A percentile compares a stretch with the other conserved stretches of the same genome.
Conservation (phyloP, 2,113 vertebrate genomes). For the Jaculus jaculus region DNA sequence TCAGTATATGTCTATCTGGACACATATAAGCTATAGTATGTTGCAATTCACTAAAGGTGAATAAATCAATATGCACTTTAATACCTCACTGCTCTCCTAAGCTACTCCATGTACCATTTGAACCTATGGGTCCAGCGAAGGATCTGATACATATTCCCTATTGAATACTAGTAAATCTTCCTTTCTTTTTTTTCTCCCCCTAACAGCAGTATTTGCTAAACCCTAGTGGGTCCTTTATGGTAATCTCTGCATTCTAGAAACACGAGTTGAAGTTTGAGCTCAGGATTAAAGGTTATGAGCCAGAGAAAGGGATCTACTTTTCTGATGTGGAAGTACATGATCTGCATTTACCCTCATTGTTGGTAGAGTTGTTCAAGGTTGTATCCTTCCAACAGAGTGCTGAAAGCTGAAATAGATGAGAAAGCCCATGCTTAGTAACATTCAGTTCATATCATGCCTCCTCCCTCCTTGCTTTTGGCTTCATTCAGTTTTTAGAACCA, state of each 20-base stretch:
- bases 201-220: not conserved
- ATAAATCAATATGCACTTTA: not conserved
- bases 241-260: slow-evolving; percentile 2
- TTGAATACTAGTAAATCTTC: slow-evolving; percentile 21
- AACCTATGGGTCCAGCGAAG: not conserved
- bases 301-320: slow-evolving; percentile 40
- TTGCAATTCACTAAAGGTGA: too few species aligned
- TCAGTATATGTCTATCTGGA: not conserved
- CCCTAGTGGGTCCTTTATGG: not conserved
- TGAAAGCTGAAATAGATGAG: slow-evolving; percentile 36
- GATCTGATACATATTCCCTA: not conserved
- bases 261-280: not conserved
- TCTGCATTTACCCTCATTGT: slow-evolving; percentile 14
- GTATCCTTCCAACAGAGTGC: not conserved
- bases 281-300: slow-evolving; percentile 11
- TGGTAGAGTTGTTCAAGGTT: slow-evolving; percentile 1
- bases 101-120: not conserved
- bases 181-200: not conserved
- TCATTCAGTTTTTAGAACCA: not conserved
- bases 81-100: not conserved
- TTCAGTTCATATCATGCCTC: not conserved
- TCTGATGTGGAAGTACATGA: not conserved
- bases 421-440: slow-evolving; percentile 7
- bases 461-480: not conserved
- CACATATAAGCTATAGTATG: not conserved